Conservation (phyloP, 2,797 vertebrate genomes). For the Xenentodon cancila region DNA sequence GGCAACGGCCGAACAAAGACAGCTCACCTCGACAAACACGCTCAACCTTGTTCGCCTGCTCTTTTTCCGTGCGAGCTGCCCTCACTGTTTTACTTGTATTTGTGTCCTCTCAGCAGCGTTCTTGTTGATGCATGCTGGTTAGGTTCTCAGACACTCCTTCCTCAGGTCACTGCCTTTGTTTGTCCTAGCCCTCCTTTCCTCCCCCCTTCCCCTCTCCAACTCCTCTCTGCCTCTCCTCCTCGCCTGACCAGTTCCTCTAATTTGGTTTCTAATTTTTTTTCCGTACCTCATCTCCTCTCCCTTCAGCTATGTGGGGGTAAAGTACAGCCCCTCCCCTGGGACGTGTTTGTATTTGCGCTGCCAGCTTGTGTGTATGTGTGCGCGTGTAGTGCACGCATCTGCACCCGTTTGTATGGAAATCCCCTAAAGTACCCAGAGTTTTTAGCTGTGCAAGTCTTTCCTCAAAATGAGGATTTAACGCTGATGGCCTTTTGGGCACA, state of each 20-base stretch:
- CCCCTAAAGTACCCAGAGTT: slow-evolving; percentile 53
- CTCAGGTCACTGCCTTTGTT: slow-evolving; percentile 75
- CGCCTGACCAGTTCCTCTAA: slow-evolving; percentile 79
- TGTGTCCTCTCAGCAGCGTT: slow-evolving; percentile 77
- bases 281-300: slow-evolving; percentile 64
- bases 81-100: slow-evolving; percentile 54
- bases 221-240: slow-evolving; percentile 65
- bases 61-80: slow-evolving; percentile 14
- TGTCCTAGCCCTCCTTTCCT: slow-evolving; percentile 65
- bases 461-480: slow-evolving; percentile 64
- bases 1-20: slow-evolving; percentile 46
- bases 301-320: slow-evolving; percentile 65
- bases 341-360: slow-evolving; percentile 58
- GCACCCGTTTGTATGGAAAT: slow-evolving; percentile 53
- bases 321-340: slow-evolving; percentile 60
- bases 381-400: slow-evolving; percentile 4
- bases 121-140: slow-evolving; percentile 69
- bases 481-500: slow-evolving; percentile 51
- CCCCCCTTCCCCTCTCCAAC: slow-evolving; percentile 30
- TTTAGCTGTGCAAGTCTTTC: slow-evolving; percentile 28
- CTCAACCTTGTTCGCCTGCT: slow-evolving; percentile 24
- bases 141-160: slow-evolving; percentile 73
- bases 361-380: slow-evolving; percentile 22
- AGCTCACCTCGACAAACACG: slow-evolving; percentile 27
- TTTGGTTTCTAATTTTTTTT: slow-evolving; percentile 79